Evolutionary conservation across 2,888 invertebrate genomes (phyloP).

Genomic region (Lasioglossum oenotherae): DNA sequence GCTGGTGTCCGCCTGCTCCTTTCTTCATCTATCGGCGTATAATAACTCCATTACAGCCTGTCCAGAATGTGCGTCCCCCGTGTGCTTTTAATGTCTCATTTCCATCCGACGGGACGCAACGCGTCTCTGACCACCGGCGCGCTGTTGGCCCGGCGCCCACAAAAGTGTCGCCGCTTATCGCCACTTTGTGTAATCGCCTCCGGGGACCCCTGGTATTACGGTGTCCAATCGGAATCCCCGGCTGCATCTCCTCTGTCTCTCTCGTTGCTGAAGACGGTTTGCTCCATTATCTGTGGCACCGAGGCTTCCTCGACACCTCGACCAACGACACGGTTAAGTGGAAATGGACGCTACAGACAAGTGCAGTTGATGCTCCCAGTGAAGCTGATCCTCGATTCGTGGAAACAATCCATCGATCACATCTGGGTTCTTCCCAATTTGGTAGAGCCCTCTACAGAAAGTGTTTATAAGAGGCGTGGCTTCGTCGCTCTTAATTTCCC

Average conservation of each 20-base stretch:
- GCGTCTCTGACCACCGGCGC: constrained; percentile 15
- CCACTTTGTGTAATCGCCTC: constrained; percentile 42
- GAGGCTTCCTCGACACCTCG: not conserved
- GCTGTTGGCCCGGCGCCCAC: not conserved
- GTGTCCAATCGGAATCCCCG: not conserved
- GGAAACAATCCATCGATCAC: not conserved
- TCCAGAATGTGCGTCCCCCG: not conserved
- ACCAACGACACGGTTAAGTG: not conserved
- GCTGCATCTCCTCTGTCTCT: not conserved
- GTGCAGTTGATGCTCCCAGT: not conserved
- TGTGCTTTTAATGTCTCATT: constrained; percentile 57
- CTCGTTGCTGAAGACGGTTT: not conserved
- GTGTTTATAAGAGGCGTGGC: not conserved
- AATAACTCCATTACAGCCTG: constrained; percentile 60
- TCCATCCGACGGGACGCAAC: constrained; percentile 36
- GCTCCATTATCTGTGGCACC: constrained; percentile 2
- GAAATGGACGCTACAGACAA: not conserved
- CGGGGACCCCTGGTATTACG: constrained; percentile 32
- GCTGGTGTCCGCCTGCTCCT: not conserved
- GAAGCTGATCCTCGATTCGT: not conserved
- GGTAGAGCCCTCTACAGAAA: too few relatives aligned
- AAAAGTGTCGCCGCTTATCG: constrained; percentile 55
- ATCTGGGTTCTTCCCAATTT: not conserved
- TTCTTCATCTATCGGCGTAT: constrained; percentile 46
- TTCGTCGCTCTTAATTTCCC: not conserved